Evolutionary conservation across 2,113 vertebrate species (phyloP).

Genomic region (Gobius niger): DNA sequence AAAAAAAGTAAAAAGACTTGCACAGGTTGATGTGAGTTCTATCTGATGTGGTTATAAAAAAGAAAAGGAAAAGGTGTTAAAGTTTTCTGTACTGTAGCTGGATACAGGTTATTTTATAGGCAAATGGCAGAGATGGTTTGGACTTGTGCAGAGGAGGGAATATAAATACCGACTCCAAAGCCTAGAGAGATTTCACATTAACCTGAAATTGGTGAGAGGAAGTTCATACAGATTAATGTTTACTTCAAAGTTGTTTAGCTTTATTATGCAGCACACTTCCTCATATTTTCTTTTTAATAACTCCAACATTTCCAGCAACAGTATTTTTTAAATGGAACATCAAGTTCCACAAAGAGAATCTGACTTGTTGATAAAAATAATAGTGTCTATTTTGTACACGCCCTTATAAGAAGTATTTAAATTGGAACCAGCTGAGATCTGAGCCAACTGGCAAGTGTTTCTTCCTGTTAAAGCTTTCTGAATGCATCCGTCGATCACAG

Average conservation of each 20-base stretch:
- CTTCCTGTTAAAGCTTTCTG: conserved; percentile 11
- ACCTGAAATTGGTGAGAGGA: not conserved
- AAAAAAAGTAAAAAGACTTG: not conserved
- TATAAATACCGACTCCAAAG: not conserved
- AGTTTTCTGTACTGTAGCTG: not conserved
- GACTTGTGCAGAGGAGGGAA: not conserved
- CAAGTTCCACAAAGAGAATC: too few relatives aligned
- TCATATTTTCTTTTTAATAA: too few relatives aligned
- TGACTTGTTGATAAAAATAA: not conserved
- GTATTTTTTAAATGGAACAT: too few relatives aligned
- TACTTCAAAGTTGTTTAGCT: not conserved
- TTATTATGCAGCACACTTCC: not conserved
- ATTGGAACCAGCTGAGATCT: conserved; percentile 26
- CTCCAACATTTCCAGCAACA: too few relatives aligned
- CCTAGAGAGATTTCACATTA: not conserved
- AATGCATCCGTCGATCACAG: conserved; percentile 6
- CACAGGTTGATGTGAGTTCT: not conserved
- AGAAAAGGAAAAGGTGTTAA: not conserved
- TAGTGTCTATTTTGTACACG: not conserved
- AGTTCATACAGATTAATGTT: not conserved
- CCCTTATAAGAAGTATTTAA: conserved; percentile 1
- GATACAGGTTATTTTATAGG: too few relatives aligned
- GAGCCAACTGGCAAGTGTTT: not conserved
- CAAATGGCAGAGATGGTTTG: not conserved
- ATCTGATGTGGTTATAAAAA: not conserved